phyloP scores from a whole-genome alignment of 2,888 invertebrate genomes.

The Melipona bicolor region DNA sequence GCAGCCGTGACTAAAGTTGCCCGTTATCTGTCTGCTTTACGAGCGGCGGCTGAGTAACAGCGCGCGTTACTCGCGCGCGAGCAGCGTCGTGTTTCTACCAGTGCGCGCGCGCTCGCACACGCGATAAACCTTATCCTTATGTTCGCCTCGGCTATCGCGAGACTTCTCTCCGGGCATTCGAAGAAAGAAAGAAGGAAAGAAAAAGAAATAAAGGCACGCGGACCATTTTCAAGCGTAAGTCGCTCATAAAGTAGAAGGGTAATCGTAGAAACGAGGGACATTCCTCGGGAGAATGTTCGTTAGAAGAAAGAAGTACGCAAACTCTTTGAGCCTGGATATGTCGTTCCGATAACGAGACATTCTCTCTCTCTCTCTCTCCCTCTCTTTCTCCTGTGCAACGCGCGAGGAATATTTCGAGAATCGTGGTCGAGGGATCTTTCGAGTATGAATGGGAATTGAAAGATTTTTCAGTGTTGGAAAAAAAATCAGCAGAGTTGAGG shows the following conservation, averaged over 20 bases:
- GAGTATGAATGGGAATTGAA: too few species aligned
- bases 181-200: constrained; percentile 6
- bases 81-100: constrained; percentile 10
- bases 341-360: background rate
- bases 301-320: constrained; percentile 17
- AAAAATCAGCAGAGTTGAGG: too few species aligned
- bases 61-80: constrained; percentile 33
- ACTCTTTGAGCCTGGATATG: background rate
- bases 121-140: constrained; percentile 60
- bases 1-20: constrained; percentile 45
- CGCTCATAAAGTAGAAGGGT: constrained; percentile 74
- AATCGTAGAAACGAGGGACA: constrained; percentile 45
- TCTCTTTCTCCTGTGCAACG: background rate
- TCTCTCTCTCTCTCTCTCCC: background rate
- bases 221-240: constrained; percentile 54
- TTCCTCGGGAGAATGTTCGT: constrained; percentile 23
- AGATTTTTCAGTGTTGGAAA: background rate
- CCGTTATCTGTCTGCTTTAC: constrained; percentile 62
- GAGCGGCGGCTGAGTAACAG: constrained; percentile 60
- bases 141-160: constrained; percentile 37
- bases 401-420: background rate
- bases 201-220: constrained; percentile 6
- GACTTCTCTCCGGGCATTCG: constrained; percentile 19
- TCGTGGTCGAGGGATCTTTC: background rate
- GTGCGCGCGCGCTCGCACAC: constrained; percentile 14